Base-by-base conservation (phyloP, 2,113 vertebrate genomes). In the Syngnathoides biaculeatus region DNA sequence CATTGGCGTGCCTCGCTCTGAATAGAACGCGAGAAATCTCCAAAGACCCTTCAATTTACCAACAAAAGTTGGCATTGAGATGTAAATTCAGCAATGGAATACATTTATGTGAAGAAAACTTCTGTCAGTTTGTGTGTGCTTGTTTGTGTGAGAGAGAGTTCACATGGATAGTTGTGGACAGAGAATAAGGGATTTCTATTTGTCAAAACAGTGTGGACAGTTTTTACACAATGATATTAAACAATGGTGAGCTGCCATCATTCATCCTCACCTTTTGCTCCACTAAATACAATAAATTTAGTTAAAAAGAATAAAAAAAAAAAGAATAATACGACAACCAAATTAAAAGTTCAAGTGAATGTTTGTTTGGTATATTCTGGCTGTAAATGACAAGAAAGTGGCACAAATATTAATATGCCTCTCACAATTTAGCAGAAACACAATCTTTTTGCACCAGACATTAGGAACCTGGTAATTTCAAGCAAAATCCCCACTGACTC, bases 21-120 rank as follows among this genome's bases (percentile, higher is more conserved):
- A 79, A 84, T 81, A 74, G 84, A 89, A 86, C 85, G 84, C 83
- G 74, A 79, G 86, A 88, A 91, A 89, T 84, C 88, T 84, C 88
- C 67, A 81, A 89, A 87, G 84, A 87, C 87, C 86, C 87, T 90
- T 89, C 86, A 90, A 91, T 89, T 88, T 88, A 89, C 83, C 79
- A 89, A 90, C 86, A 90, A 91, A 88, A 89, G 88, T 89, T 86
- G 71, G 65, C 52, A 90, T 92, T 92, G 85, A 92, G 78, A 92
- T 92, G 90, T 84, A 79, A 92, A 92, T 92, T 59, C 50, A 77
- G 81, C 75, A 77, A 81, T 56, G 84, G 77, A 84, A 84, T 79
- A 86, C 84, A 81, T 88, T 76, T 82, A 78, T 83, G 75, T 84
- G 75, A 78, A 79, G 68, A 78, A 73, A 86, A 80, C 84, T 87